Base-by-base conservation (phyloP, 2,888 invertebrate genomes). In the Cordylochernes scorpioides region DNA sequence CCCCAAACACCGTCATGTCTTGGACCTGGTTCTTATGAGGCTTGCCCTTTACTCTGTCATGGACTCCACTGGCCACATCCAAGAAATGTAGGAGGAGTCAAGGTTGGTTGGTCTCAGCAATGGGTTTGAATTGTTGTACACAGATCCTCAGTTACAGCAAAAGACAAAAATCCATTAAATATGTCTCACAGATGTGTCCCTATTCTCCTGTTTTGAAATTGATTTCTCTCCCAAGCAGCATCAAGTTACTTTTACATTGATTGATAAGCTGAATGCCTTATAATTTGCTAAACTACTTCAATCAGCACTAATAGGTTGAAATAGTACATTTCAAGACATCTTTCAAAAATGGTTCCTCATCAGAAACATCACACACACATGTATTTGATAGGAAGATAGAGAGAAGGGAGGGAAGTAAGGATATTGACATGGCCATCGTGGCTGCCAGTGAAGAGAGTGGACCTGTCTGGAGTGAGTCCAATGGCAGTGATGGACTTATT, bases 11-110 rank as follows among this genome's bases (percentile, higher is more conserved):
- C 28, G 65, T 63, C 67, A 97, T 74, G 30, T 75, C 78, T 48
- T 82, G 80, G 33, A 91, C 72, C 61, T 94, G 88, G 59, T 86
- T 88, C 2, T 77, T 82, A 54, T 97, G 97, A 2, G 88, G 82
- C n/a, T 59, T 59, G 9, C 82, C 82, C 25, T 58, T 54, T 3
- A 91, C 58, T 37, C 77, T 67, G 38, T 74, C 71, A 47, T 75
- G 78, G 41, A 71, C 70, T n/a, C 91, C 78, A 17, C 49, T 49
- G 3, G 36, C 42, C 3, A 45, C 38, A 36, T 54, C 46, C 60
- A 59, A 61, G 18, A 33, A 30, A 29, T 35, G 35, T 38, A 22
- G 6, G 17, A 14, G 5, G 15, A 17, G 27, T 33, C 24, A 33
- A 35, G 33, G 21, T 24, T 17, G 12, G n/a, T n/a, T n/a, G n/a